A percentile compares a stretch with the other conserved stretches of the same genome.
These are phyloP conservation scores for Apodemia mormo DNA, from an alignment of 2,888 invertebrate species.

Conservation along the genomic window DNA sequence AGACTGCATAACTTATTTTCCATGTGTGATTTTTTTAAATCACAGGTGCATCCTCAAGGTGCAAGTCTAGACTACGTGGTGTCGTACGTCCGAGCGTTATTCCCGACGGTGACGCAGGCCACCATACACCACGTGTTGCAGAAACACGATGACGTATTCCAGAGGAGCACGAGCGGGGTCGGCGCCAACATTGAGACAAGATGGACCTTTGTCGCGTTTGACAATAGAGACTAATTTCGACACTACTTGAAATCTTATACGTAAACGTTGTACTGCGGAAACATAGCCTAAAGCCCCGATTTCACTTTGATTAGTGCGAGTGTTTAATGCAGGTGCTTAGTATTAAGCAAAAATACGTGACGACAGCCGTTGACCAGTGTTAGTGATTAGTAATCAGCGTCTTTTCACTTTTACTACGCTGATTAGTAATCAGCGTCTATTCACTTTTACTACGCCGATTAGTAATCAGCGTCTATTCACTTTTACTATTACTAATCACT, in stretches of 20 bases:
- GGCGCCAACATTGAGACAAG: slow-evolving; percentile 92
- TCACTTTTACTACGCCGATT: too few relatives aligned
- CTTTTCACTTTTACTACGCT: too few relatives aligned
- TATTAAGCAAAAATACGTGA: too few relatives aligned
- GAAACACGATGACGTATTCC: slow-evolving; percentile 90
- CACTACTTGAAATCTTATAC: slow-evolving; percentile 87
- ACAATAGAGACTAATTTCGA: slow-evolving; percentile 85
- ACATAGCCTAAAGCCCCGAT: slow-evolving; percentile 81
- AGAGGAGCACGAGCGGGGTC: slow-evolving; percentile 88
- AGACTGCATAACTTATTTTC: too few relatives aligned
- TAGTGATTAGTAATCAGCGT: too few relatives aligned
- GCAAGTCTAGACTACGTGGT: slow-evolving; percentile 95
- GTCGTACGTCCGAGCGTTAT: slow-evolving; percentile 93
- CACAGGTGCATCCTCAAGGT: slow-evolving; percentile 94
- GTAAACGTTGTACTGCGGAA: slow-evolving; percentile 87
- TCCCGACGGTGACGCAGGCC: slow-evolving; percentile 86
- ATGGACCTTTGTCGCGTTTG: slow-evolving; percentile 92
- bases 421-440: too few relatives aligned
- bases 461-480: too few relatives aligned
- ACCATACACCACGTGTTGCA: slow-evolving; percentile 90
- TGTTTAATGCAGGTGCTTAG: too few relatives aligned
- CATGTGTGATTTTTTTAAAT: too few relatives aligned
- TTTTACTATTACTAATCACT: too few relatives aligned
- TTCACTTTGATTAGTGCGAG: too few relatives aligned
- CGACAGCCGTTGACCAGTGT: too few relatives aligned